These are phyloP conservation scores for Megathymus violae DNA, from an alignment of 1,140 invertebrate genomes.

Conservation along the genomic window DNA sequence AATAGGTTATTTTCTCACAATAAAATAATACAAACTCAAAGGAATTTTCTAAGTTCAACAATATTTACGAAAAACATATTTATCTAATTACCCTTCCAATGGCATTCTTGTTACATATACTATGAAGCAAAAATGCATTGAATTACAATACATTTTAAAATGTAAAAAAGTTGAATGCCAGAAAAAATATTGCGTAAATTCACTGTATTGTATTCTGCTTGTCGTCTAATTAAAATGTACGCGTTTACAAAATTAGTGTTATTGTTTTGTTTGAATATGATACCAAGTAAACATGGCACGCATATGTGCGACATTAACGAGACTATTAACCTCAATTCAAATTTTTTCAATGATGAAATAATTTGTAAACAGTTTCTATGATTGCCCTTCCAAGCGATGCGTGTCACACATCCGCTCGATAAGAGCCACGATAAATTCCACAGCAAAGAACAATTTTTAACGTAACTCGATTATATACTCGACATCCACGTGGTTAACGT, in stretches of 20 bases:
- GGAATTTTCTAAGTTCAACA: too few relatives aligned
- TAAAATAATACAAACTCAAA: too few relatives aligned
- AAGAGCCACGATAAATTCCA: conserved; percentile 62
- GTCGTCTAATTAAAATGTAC: conserved; percentile 51
- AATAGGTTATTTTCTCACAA: too few relatives aligned
- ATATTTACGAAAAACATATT: too few relatives aligned
- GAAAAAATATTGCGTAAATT: conserved; percentile 44
- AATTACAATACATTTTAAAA: too few relatives aligned
- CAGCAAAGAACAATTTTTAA: conserved; percentile 56
- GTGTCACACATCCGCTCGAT: conserved; percentile 71
- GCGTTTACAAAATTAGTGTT: conserved; percentile 60
- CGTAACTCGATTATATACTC: conserved; percentile 39
- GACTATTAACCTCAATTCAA: conserved; percentile 81
- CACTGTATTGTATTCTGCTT: conserved; percentile 31
- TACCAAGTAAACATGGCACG: conserved; percentile 71
- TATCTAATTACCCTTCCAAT: too few relatives aligned
- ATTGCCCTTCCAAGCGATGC: conserved; percentile 66
- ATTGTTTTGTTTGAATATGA: conserved; percentile 65
- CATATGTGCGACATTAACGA: conserved; percentile 79
- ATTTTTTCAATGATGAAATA: conserved; percentile 71
- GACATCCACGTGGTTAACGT: too few relatives aligned
- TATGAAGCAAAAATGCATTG: too few relatives aligned
- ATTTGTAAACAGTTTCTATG: conserved; percentile 71
- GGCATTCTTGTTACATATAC: too few relatives aligned
- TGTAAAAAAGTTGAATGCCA: conserved; percentile 15